Base-by-base conservation (phyloP, 2,888 invertebrate species). In the Drosophila vallismaia region DNA sequence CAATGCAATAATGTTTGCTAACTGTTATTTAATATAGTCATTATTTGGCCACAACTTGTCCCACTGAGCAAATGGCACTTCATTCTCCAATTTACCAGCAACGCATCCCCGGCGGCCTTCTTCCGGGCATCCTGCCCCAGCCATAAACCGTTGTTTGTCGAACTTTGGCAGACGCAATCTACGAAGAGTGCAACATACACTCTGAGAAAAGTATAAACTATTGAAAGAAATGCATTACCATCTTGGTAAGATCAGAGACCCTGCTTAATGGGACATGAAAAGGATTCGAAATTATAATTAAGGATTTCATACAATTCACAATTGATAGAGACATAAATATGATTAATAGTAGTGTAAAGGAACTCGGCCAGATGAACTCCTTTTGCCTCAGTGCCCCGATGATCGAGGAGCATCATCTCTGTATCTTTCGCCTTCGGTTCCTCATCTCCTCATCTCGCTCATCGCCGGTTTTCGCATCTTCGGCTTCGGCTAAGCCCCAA, bases 1-100 rank as follows among this genome's bases (percentile, higher is more conserved):
- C 57, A 71, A 74, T 60, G 74, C 74, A 75, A 71, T 71, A 71
- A 73, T 69, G 74, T 69, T 74, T 62, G 74, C 74, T 75, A 71
- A 75, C 74, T 71, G 74, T 74, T 75, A 75, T 74, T 75, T 75
- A 75, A 75, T 75, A 74, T 75, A 75, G 74, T 74, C 74, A 75
- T 75, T 75, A 75, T 75, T 75, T 75, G 66, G 66, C 74, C 71
- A 75, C 63, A 71, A 62, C 64, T 74, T 64, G 64, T 74, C 55
- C 63, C 58, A 66, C 71, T 53, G 62, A 56, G 59, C 54, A 72
- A 71, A 70, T 71, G 68, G 69, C 71, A 69, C 54, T 69, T 60
- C 60, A 70, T 70, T 69, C 63, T 45, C 52, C 63, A 62, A 52
- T 68, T 69, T 59, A 33, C 33, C 50, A 28, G 49, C 66, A 28